Percentiles rank a stretch among this genome's conserved stretches.
These are phyloP conservation scores for Octodon degus DNA, from an alignment of 2,113 vertebrate species.

Conservation along the genomic window DNA sequence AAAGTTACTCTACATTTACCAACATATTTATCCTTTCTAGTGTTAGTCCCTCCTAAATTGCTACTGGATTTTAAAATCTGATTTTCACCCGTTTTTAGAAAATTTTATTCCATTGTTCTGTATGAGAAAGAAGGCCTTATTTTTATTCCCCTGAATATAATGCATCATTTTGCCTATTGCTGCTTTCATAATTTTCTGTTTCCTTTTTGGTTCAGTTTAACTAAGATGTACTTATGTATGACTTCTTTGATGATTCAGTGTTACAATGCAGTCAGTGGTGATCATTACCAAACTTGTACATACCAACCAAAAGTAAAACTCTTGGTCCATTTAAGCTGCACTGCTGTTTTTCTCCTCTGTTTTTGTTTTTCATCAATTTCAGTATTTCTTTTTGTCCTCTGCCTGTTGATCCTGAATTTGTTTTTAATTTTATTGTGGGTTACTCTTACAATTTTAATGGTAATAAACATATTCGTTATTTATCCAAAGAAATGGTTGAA, in stretches of 20 bases:
- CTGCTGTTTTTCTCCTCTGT: neutral
- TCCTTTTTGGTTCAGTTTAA: neutral
- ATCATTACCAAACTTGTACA: neutral
- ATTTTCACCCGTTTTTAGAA: neutral
- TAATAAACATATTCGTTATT: slow-evolving; percentile 22
- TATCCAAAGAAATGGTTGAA: neutral
- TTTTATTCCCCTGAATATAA: neutral
- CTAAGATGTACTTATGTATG: neutral
- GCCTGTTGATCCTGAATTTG: neutral
- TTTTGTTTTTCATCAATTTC: neutral
- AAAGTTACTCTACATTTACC: neutral
- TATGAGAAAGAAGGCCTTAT: neutral
- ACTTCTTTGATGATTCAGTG: neutral
- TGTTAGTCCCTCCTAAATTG: neutral
- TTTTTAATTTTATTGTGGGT: neutral
- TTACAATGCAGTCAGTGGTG: neutral
- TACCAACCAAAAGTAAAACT: neutral
- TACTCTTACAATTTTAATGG: neutral
- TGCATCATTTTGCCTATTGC: neutral
- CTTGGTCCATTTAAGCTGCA: neutral
- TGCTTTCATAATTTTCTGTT: neutral
- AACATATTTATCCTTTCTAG: neutral
- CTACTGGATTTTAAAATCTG: neutral
- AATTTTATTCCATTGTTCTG: neutral
- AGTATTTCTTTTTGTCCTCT: neutral